A percentile compares a stretch with the other conserved stretches of the same genome.
phyloP scores from a whole-genome alignment of 2,113 vertebrate species.

The Illadopsis cleaveri region DNA sequence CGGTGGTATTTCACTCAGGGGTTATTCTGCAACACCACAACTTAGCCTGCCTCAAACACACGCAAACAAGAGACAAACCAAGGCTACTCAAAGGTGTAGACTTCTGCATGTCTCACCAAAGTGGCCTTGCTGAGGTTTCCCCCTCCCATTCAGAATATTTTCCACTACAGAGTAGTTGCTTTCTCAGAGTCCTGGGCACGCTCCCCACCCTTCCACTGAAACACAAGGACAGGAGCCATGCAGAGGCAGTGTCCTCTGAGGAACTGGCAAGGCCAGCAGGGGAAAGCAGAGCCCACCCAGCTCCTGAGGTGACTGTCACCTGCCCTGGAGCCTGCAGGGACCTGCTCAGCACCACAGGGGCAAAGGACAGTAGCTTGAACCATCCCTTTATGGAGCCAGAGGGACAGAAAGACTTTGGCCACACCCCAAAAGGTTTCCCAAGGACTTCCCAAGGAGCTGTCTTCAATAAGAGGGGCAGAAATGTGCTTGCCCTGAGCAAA shows the following conservation, averaged over 20 bases:
- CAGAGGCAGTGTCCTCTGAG: neutral
- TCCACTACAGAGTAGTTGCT: neutral
- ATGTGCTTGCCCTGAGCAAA: neutral
- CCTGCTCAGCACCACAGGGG: neutral
- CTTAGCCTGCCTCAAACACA: neutral
- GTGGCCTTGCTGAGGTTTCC: neutral
- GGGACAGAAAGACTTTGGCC: accelerated
- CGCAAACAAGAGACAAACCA: accelerated
- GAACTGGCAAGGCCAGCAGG: neutral
- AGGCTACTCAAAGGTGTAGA: neutral
- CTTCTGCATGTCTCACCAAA: neutral
- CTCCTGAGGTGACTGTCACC: neutral
- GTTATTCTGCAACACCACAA: neutral
- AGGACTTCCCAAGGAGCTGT: neutral
- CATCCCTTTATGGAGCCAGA: neutral
- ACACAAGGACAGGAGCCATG: neutral
- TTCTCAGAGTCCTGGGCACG: accelerated
- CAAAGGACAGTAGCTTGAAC: neutral
- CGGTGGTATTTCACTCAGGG: neutral
- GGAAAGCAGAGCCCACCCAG: neutral
- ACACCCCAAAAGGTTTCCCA: neutral
- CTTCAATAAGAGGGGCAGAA: neutral
- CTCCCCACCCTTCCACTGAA: neutral
- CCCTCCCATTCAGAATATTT: neutral
- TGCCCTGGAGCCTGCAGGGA: neutral